These are phyloP conservation scores for Lepidochitona cinerea DNA, from an alignment of 2,888 invertebrate species.

Conservation along the genomic window DNA sequence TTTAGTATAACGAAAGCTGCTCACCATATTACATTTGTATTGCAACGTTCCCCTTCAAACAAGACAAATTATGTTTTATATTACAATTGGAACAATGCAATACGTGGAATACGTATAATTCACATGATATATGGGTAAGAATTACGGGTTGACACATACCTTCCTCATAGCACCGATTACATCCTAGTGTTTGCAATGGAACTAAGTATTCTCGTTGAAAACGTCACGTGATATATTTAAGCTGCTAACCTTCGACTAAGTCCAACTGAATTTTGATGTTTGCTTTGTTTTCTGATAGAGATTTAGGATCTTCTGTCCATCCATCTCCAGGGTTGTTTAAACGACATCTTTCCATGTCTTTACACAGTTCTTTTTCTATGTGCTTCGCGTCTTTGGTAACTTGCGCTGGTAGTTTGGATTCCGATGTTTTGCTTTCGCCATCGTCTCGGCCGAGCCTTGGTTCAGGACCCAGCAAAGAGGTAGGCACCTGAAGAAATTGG, in stretches of 20 bases:
- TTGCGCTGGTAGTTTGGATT: neutral
- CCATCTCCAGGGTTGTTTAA: neutral
- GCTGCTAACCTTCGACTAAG: slow-evolving; percentile 11
- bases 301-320: neutral
- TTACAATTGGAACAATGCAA: no score
- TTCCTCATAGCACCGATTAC: no score
- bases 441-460: neutral
- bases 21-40: no score
- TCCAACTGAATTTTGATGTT: slow-evolving; percentile 21
- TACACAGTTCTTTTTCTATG: neutral
- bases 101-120: no score
- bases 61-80: no score
- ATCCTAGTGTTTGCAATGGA: neutral
- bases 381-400: neutral
- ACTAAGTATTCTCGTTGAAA: slow-evolving; percentile 11
- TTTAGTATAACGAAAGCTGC: no score
- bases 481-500: neutral
- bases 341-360: neutral
- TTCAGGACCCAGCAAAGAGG: neutral
- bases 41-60: no score
- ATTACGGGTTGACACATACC: no score
- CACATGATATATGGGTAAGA: no score
- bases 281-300: slow-evolving; percentile 15
- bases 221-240: no score
- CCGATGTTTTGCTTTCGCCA: neutral